A percentile compares a stretch with the other conserved stretches of the same genome.
These are phyloP conservation scores for Cryptocheilus praepositus DNA, from an alignment of 2,888 invertebrate genomes.

Conservation along the genomic window DNA sequence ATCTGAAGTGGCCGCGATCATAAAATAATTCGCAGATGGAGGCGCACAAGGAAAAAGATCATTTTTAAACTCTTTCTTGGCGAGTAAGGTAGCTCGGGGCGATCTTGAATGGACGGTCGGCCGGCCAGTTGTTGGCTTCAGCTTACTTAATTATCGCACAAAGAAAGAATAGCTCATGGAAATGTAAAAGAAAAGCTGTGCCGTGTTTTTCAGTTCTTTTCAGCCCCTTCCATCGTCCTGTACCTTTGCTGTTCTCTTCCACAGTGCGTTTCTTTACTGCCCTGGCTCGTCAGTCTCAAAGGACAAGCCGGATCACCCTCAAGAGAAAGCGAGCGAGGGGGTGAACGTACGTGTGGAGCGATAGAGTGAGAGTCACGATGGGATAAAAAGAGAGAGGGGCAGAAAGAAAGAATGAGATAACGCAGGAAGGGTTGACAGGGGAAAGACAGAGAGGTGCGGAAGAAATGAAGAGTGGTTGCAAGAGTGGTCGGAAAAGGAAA, in stretches of 20 bases:
- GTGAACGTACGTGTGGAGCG: neutral
- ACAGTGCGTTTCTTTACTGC: conserved; percentile 36
- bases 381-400: neutral
- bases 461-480: conserved; percentile 9
- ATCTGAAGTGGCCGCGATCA: conserved; percentile 18
- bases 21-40: conserved; percentile 30
- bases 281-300: conserved; percentile 56
- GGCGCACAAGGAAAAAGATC: conserved; percentile 34
- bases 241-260: conserved; percentile 36
- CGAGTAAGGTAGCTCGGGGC: conserved; percentile 38
- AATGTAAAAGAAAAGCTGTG: conserved; percentile 60
- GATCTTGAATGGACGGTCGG: conserved; percentile 50
- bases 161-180: conserved; percentile 57
- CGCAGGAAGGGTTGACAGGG: neutral
- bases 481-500: conserved; percentile 34
- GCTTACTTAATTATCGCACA: conserved; percentile 61
- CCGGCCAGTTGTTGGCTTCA: conserved; percentile 52
- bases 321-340: conserved; percentile 29
- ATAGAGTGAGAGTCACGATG: too few relatives aligned
- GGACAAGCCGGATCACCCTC: conserved; percentile 49
- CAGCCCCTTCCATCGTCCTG: conserved; percentile 33
- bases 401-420: neutral
- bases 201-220: conserved; percentile 54
- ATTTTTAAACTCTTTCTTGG: conserved; percentile 45
- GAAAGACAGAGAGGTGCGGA: neutral